These are phyloP conservation scores for Drosophila engyochracea DNA, from an alignment of 2,888 invertebrate species.

Conservation along the genomic window DNA sequence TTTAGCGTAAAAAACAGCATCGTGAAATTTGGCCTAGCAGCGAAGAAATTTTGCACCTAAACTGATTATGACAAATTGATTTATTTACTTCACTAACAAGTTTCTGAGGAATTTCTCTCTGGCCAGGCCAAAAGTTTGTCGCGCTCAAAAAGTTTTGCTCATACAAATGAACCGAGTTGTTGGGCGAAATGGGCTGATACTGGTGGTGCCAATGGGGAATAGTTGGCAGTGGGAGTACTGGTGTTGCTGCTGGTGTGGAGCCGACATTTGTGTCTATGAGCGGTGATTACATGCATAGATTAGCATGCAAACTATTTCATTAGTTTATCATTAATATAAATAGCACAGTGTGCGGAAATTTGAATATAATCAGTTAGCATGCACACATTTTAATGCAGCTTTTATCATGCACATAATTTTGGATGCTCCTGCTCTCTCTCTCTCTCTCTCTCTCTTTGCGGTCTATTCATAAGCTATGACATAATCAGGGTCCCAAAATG, in stretches of 20 bases:
- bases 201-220: neutral
- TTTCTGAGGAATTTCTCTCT: conserved; percentile 72
- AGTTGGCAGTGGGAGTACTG: neutral
- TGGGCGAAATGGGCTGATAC: conserved; percentile 1
- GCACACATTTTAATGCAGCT: conserved; percentile 68
- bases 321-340: conserved; percentile 77
- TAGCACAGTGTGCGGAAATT: conserved; percentile 63
- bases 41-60: conserved; percentile 78
- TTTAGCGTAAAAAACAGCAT: conserved; percentile 45
- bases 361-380: conserved; percentile 71
- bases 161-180: conserved; percentile 64
- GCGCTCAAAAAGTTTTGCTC: conserved; percentile 67
- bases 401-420: conserved; percentile 73
- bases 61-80: conserved; percentile 84
- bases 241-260: neutral
- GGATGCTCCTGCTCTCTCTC: neutral
- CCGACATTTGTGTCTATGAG: conserved; percentile 29
- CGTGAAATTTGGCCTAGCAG: conserved; percentile 70
- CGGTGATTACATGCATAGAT: conserved; percentile 62
- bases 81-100: conserved; percentile 83
- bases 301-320: conserved; percentile 74
- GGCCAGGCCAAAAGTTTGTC: conserved; percentile 69
- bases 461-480: conserved; percentile 53
- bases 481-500: conserved; percentile 79
- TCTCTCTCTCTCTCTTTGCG: neutral